Conservation (phyloP, 2,113 vertebrate species). For the Heterochromis multidens region DNA sequence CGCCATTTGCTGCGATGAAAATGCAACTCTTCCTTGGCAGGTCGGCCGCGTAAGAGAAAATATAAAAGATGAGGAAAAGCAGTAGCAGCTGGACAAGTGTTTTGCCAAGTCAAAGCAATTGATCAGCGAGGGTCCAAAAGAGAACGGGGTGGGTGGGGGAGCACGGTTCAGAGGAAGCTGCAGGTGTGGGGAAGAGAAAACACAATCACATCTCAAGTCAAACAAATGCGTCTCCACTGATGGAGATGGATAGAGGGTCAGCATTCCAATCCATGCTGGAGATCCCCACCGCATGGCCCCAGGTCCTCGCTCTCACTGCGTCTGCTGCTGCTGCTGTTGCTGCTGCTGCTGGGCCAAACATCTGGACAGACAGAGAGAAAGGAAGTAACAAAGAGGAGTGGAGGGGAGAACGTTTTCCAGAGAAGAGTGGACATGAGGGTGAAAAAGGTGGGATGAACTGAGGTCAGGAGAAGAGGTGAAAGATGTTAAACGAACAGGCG, state of each 20-base stretch:
- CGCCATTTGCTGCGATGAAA: not conserved
- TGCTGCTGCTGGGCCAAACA: slow-evolving; percentile 46
- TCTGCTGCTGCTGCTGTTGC: not conserved
- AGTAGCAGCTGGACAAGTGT: slow-evolving; percentile 60
- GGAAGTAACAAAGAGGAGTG: slow-evolving; percentile 19
- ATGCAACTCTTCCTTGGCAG: not conserved
- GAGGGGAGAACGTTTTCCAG: not conserved
- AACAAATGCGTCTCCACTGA: slow-evolving; percentile 66
- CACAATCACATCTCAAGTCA: slow-evolving; percentile 75
- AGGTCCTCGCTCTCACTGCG: slow-evolving; percentile 19
- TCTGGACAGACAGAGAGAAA: slow-evolving; percentile 43
- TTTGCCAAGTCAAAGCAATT: slow-evolving; percentile 61
- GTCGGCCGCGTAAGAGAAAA: slow-evolving; percentile 6
- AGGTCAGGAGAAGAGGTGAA: slow-evolving; percentile 51
- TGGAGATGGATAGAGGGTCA: slow-evolving; percentile 74
- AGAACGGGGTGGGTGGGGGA: not conserved
- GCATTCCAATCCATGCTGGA: slow-evolving; percentile 73
- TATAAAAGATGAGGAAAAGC: slow-evolving; percentile 26
- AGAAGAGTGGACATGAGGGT: not conserved
- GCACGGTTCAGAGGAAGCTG: slow-evolving; percentile 63
- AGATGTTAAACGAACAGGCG: slow-evolving; percentile 42
- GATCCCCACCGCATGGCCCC: slow-evolving; percentile 40
- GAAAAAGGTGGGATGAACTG: slow-evolving; percentile 21
- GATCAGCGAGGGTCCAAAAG: slow-evolving; percentile 48
- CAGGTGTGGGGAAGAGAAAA: slow-evolving; percentile 78